Conservation (phyloP, 2,888 invertebrate species). For the Apodemia zela region DNA sequence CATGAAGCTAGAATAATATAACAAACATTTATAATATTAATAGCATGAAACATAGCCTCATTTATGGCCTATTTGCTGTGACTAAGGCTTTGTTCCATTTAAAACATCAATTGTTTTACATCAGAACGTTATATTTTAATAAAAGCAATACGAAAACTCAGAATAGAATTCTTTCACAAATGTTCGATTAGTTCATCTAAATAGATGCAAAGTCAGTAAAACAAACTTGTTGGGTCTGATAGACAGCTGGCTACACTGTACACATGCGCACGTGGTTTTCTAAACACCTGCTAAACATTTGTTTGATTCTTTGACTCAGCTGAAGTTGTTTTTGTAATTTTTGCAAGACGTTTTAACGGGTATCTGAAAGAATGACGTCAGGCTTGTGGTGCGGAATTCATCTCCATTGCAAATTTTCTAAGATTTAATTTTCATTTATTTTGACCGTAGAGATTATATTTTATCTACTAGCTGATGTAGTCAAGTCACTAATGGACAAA, state of each 20-base stretch:
- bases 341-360: conserved; percentile 1
- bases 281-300: conserved; percentile 15
- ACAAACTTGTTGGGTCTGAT: conserved; percentile 12
- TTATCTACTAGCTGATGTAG: too few relatives aligned
- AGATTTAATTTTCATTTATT: background rate
- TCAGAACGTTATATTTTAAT: background rate
- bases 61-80: too few relatives aligned
- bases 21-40: too few relatives aligned
- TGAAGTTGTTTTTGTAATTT: conserved; percentile 6
- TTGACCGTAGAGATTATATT: too few relatives aligned
- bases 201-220: conserved; percentile 10
- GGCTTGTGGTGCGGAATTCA: background rate
- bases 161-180: background rate
- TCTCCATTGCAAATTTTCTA: background rate
- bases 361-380: background rate
- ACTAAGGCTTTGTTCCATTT: too few relatives aligned
- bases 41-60: too few relatives aligned
- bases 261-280: conserved; percentile 12
- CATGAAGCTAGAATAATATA: too few relatives aligned
- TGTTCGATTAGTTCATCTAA: conserved; percentile 4
- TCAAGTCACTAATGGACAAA: too few relatives aligned
- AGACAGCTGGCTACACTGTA: conserved; percentile 13
- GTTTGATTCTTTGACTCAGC: conserved; percentile 11
- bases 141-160: background rate
- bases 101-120: background rate